These are phyloP conservation scores for Ramphastos sulfuratus DNA, from an alignment of 2,113 vertebrate genomes.

Conservation along the genomic window DNA sequence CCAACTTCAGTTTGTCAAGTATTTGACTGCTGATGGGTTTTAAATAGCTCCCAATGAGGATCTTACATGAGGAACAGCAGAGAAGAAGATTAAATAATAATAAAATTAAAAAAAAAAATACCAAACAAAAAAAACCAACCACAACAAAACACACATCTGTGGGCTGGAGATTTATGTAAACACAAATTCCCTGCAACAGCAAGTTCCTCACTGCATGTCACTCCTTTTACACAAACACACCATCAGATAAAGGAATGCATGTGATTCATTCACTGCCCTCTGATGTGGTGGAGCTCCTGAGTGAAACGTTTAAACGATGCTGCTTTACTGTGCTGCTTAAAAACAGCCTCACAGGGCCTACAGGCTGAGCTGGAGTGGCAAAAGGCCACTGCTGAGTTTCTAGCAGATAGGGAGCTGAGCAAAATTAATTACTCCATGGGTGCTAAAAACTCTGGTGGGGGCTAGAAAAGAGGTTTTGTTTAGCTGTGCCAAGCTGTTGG, in stretches of 20 bases:
- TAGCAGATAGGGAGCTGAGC: not conserved
- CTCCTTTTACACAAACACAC: slow-evolving; percentile 55
- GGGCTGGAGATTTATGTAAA: slow-evolving; percentile 55
- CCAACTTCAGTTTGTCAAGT: slow-evolving; percentile 12
- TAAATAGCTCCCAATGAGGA: slow-evolving; percentile 51
- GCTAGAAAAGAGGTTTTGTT: not conserved
- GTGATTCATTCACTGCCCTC: slow-evolving; percentile 43
- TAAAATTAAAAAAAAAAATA: not conserved
- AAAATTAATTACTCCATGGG: not conserved
- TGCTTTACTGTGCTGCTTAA: not conserved
- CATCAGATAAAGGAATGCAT: slow-evolving; percentile 54
- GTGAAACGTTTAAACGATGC: not conserved
- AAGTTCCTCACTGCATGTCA: slow-evolving; percentile 41
- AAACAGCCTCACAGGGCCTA: not conserved
- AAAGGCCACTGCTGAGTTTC: not conserved
- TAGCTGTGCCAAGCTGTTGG: not conserved
- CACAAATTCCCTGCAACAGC: slow-evolving; percentile 54
- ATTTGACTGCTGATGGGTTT: slow-evolving; percentile 35
- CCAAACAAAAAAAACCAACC: not conserved
- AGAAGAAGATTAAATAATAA: not conserved
- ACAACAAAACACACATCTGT: not conserved
- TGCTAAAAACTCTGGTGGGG: not conserved
- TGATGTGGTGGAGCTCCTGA: slow-evolving; percentile 39
- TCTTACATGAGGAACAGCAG: slow-evolving; percentile 22
- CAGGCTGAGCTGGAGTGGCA: not conserved